These are phyloP conservation scores for Caenorhabditis sinica DNA, from an alignment of 2,888 invertebrate genomes.

Conservation along the genomic window DNA sequence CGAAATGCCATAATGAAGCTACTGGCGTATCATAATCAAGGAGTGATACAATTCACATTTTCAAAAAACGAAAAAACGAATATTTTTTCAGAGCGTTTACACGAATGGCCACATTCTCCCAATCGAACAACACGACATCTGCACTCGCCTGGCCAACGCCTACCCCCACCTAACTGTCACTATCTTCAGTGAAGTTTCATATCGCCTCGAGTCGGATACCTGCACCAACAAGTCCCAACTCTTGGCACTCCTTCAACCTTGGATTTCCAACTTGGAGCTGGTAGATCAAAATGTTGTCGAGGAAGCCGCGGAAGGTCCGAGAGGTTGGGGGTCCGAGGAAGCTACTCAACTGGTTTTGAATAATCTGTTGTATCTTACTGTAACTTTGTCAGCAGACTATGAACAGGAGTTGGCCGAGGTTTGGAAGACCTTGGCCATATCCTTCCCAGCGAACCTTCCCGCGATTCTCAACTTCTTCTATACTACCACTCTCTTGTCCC, in stretches of 20 bases:
- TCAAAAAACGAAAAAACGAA: no score
- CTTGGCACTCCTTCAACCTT: slow-evolving; percentile 94
- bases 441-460: slow-evolving; percentile 97
- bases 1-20: no score
- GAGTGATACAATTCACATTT: no score
- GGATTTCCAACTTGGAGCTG: slow-evolving; percentile 98
- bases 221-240: slow-evolving; percentile 94
- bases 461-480: slow-evolving; percentile 96
- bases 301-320: slow-evolving; percentile 79
- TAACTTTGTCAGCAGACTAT: slow-evolving; percentile 95
- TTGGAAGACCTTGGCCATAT: slow-evolving; percentile 96
- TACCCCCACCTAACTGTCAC: slow-evolving; percentile 99
- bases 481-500: slow-evolving; percentile 98
- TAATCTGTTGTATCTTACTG: slow-evolving; percentile 96
- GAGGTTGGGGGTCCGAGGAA: slow-evolving; percentile 97
- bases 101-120: slow-evolving; percentile 87
- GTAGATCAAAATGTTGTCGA: slow-evolving; percentile 87
- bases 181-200: slow-evolving; percentile 98
- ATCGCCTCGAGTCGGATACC: slow-evolving; percentile 95
- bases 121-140: slow-evolving; percentile 92
- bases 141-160: slow-evolving; percentile 93
- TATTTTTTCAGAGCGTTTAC: slow-evolving; percentile 24
- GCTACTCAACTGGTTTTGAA: slow-evolving; percentile 99
- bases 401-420: slow-evolving; percentile 95
- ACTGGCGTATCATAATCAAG: no score